A percentile compares a stretch with the other conserved stretches of the same genome.
These are phyloP conservation scores for Poeciliopsis presidionis DNA, from an alignment of 2,797 vertebrate genomes.

Conservation along the genomic window DNA sequence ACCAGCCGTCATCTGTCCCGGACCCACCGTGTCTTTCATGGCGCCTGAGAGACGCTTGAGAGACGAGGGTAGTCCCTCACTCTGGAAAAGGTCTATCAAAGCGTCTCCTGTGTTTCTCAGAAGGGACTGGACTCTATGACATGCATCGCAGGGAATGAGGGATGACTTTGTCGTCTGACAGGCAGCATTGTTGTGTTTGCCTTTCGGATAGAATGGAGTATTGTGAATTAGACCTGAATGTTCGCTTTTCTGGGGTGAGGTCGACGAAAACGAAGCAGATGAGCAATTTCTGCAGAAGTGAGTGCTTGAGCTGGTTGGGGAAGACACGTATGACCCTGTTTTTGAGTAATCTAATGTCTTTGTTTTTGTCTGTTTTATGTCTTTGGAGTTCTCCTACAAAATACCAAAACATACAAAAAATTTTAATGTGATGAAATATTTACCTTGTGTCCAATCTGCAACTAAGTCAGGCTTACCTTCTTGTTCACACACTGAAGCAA, in stretches of 20 bases:
- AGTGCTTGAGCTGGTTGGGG: constrained; percentile 19
- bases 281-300: not conserved
- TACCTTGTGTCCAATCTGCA: not conserved
- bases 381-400: constrained; percentile 48
- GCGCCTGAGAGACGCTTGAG: constrained; percentile 82
- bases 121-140: constrained; percentile 78
- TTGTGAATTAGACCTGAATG: constrained; percentile 10
- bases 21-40: constrained; percentile 74
- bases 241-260: constrained; percentile 22
- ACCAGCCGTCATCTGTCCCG: constrained; percentile 76
- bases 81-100: constrained; percentile 83
- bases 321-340: constrained; percentile 9
- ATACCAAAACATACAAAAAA: not conserved
- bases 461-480: constrained; percentile 41
- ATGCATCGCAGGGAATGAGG: constrained; percentile 82
- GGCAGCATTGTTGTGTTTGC: constrained; percentile 55
- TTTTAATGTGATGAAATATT: not conserved
- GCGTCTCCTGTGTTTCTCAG: constrained; percentile 81
- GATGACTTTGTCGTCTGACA: constrained; percentile 79
- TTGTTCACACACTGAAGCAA: constrained; percentile 76
- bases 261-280: constrained; percentile 44
- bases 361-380: constrained; percentile 34
- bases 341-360: constrained; percentile 28
- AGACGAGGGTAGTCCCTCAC: constrained; percentile 89
- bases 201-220: constrained; percentile 15